A percentile compares a stretch with the other conserved stretches of the same genome.
These are phyloP conservation scores for Eurois occulta DNA, from an alignment of 2,888 invertebrate genomes.

Conservation along the genomic window DNA sequence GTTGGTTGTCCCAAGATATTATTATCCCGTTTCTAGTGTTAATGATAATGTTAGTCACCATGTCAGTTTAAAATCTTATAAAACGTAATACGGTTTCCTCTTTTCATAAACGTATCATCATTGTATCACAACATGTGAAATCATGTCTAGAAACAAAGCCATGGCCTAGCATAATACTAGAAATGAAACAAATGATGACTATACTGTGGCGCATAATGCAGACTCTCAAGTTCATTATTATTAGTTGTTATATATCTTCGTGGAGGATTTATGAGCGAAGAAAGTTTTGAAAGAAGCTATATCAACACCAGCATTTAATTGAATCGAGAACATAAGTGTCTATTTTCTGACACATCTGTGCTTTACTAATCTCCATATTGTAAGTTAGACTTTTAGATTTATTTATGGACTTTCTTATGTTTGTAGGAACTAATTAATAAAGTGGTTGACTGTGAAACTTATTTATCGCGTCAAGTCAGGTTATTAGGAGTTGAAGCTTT, in stretches of 20 bases:
- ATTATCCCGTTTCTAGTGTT: too few species aligned
- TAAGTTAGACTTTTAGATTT: slow-evolving; percentile 28
- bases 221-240: slow-evolving; percentile 30
- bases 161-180: slow-evolving; percentile 3
- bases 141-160: slow-evolving; percentile 19
- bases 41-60: too few species aligned
- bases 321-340: slow-evolving; percentile 18
- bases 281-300: slow-evolving; percentile 43
- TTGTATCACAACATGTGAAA: slow-evolving; percentile 23
- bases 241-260: slow-evolving; percentile 27
- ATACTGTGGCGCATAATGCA: slow-evolving; percentile 18
- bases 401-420: slow-evolving; percentile 47
- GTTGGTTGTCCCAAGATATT: too few species aligned
- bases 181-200: slow-evolving; percentile 24
- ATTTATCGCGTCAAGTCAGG: slow-evolving; percentile 28
- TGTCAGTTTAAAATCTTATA: too few species aligned
- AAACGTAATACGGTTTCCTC: neutral
- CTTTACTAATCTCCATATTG: slow-evolving; percentile 33
- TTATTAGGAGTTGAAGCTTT: slow-evolving; percentile 48
- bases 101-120: neutral
- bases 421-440: slow-evolving; percentile 50
- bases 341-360: slow-evolving; percentile 11
- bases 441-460: slow-evolving; percentile 40
- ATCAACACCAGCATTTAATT: slow-evolving; percentile 22
- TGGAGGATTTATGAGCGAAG: slow-evolving; percentile 46